Conservation (phyloP, 2,113 vertebrate genomes). For the Laterallus jamaicensis region DNA sequence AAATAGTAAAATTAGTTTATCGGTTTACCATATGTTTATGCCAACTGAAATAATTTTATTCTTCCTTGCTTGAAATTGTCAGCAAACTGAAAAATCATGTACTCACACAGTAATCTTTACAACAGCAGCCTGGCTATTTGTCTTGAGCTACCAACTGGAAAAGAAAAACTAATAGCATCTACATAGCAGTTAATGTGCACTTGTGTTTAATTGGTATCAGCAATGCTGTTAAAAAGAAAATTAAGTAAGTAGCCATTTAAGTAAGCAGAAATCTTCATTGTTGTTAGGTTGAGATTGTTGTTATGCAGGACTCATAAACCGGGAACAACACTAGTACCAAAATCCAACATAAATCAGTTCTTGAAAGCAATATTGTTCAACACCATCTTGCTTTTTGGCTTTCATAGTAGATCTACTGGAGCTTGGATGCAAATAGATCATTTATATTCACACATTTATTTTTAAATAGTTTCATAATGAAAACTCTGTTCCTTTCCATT, state of each 20-base stretch:
- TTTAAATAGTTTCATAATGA: conserved; percentile 72
- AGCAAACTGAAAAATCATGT: conserved; percentile 8
- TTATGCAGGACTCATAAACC: conserved; percentile 28
- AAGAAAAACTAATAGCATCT: conserved; percentile 44
- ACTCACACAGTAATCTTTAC: neutral
- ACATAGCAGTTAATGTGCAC: conserved; percentile 39
- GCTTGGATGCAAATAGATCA: conserved; percentile 65
- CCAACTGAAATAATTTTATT: conserved; percentile 20
- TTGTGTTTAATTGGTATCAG: conserved; percentile 55
- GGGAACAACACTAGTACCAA: neutral
- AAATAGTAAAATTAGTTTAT: neutral
- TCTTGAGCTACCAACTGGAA: conserved; percentile 46
- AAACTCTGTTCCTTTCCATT: conserved; percentile 40
- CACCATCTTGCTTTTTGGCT: conserved; percentile 59
- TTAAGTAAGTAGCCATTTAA: conserved; percentile 56
- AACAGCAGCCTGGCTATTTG: conserved; percentile 7
- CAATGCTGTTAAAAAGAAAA: conserved; percentile 48
- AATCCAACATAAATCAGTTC: conserved; percentile 54
- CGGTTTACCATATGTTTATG: neutral
- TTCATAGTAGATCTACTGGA: conserved; percentile 62
- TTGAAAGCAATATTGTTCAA: conserved; percentile 39
- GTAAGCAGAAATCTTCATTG: conserved; percentile 51
- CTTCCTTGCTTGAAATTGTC: conserved; percentile 2
- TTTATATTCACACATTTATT: conserved; percentile 72
- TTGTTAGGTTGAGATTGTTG: neutral